Percentiles rank a stretch among this genome's conserved stretches.
Conservation (phyloP, 2,888 invertebrate species). For the Caenorhabditis parvicauda region DNA sequence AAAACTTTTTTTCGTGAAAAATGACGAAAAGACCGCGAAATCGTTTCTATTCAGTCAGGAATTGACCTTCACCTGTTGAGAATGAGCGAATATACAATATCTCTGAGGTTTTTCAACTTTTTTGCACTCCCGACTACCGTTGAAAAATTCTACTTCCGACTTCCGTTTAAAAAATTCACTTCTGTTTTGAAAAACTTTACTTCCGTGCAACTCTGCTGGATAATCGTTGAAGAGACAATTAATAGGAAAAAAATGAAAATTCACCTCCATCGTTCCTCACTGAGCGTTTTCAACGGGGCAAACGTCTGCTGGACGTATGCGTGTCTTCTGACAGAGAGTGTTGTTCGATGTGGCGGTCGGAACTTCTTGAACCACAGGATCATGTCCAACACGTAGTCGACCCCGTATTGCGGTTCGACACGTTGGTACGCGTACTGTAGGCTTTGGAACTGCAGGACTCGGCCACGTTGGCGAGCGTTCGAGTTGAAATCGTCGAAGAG, state of each 20-base stretch:
- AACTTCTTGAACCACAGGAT: constrained; percentile 76
- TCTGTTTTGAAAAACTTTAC: too few species aligned
- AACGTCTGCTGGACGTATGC: constrained; percentile 90
- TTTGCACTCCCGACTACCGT: too few species aligned
- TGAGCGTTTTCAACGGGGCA: constrained; percentile 67
- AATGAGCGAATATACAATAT: too few species aligned
- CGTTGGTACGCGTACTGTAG: constrained; percentile 88
- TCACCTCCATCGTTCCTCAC: constrained; percentile 22
- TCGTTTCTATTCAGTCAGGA: too few species aligned
- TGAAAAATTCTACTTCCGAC: too few species aligned
- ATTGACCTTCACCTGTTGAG: too few species aligned
- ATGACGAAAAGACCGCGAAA: too few species aligned
- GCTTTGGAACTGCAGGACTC: constrained; percentile 91
- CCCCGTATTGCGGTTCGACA: constrained; percentile 74
- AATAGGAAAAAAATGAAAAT: constrained; percentile 1
- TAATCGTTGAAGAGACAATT: background rate
- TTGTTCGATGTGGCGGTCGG: constrained; percentile 89
- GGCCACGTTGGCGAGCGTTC: constrained; percentile 66
- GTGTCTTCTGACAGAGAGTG: constrained; percentile 87
- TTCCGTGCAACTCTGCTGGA: too few species aligned
- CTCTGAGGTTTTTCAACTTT: too few species aligned
- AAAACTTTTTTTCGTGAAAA: too few species aligned
- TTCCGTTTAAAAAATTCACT: too few species aligned
- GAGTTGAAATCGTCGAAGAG: constrained; percentile 65
- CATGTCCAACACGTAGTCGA: constrained; percentile 87